These are phyloP conservation scores for Callithrix jacchus DNA, from an alignment of 2,113 vertebrate species.

Conservation along the genomic window DNA sequence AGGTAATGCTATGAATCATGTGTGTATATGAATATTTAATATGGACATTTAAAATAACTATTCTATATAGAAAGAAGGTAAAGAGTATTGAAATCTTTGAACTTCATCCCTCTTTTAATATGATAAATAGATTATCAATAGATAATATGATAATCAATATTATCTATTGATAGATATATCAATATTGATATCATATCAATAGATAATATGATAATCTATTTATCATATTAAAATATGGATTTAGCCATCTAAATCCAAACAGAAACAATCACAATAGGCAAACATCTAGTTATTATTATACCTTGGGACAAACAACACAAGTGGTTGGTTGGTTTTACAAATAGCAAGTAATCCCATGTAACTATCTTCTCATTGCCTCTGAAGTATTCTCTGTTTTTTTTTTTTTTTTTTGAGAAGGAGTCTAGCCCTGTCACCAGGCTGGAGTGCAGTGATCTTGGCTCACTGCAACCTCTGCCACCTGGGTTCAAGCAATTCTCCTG, in stretches of 20 bases:
- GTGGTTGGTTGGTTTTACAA: conserved; percentile 3
- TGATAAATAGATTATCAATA: background rate
- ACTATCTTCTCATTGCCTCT: background rate
- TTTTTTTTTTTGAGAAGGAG: too few species aligned
- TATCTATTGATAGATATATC: too few species aligned
- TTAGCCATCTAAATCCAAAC: background rate
- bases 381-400: background rate
- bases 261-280: background rate
- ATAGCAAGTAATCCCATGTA: background rate
- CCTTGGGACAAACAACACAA: background rate
- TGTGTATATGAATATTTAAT: background rate
- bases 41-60: background rate
- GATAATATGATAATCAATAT: too few species aligned
- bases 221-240: too few species aligned
- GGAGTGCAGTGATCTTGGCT: too few species aligned
- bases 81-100: background rate
- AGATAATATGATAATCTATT: too few species aligned
- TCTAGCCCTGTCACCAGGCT: too few species aligned
- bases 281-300: background rate
- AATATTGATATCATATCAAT: too few species aligned
- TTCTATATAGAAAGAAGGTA: background rate
- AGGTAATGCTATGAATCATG: background rate
- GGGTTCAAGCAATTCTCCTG: too few species aligned
- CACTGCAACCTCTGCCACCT: too few species aligned
- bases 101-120: background rate